Evolutionary conservation across 2,888 invertebrate genomes (phyloP).

Genomic region (Pseudococcus jackbeardsleyi): DNA sequence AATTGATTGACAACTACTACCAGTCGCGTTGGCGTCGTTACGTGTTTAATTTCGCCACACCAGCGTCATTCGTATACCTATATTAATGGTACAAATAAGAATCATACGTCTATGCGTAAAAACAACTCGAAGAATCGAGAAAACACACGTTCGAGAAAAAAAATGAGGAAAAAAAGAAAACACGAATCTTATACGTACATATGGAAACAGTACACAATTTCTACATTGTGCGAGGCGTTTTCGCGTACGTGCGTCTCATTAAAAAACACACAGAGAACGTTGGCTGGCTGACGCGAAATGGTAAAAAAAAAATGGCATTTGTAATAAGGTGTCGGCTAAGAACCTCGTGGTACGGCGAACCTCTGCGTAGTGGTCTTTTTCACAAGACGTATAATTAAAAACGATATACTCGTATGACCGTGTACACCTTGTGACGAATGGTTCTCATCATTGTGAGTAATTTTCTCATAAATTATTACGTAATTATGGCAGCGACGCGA

Average conservation of each 20-base stretch:
- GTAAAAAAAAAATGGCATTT: constrained; percentile 21
- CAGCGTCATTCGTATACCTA: background rate
- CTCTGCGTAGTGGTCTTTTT: background rate
- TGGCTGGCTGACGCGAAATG: background rate
- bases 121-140: background rate
- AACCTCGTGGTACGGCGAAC: background rate
- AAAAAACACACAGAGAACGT: background rate
- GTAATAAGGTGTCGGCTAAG: background rate
- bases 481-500: background rate
- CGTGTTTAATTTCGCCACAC: background rate
- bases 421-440: constrained; percentile 13
- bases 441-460: constrained; percentile 46
- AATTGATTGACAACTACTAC: constrained; percentile 15
- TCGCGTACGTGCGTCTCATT: background rate
- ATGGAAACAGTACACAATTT: background rate
- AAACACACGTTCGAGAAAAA: background rate
- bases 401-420: background rate
- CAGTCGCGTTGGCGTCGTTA: background rate
- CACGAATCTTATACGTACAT: background rate
- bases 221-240: constrained; percentile 37
- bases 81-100: background rate
- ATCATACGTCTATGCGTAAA: background rate
- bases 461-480: constrained; percentile 55
- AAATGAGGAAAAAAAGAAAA: background rate
- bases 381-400: background rate